These are phyloP conservation scores for Leptopilina drosophilae DNA, from an alignment of 2,888 invertebrate species.

Conservation along the genomic window DNA sequence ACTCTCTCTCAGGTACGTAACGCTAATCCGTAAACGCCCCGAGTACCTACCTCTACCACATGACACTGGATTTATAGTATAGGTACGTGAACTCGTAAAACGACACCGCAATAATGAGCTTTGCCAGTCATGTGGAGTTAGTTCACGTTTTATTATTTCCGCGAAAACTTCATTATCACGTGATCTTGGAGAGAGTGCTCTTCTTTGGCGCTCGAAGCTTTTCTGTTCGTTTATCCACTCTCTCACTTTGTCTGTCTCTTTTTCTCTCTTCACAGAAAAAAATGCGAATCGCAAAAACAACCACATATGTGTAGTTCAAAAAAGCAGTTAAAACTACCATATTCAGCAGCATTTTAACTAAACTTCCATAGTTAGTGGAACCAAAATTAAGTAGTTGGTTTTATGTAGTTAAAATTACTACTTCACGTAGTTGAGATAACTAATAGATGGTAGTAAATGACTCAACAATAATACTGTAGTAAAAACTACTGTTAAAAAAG, in stretches of 20 bases:
- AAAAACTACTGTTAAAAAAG: too few species aligned
- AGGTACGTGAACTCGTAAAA: constrained; percentile 18
- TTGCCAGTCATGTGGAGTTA: constrained; percentile 17
- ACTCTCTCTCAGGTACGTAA: constrained; percentile 50
- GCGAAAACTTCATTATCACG: constrained; percentile 18
- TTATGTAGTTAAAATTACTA: too few species aligned
- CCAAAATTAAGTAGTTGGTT: too few species aligned
- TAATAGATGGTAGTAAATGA: too few species aligned
- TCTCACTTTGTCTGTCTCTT: background rate
- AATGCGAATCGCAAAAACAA: too few species aligned
- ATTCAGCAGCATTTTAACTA: too few species aligned
- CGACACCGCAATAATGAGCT: constrained; percentile 27
- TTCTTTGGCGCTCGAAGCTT: background rate
- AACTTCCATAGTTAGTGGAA: too few species aligned
- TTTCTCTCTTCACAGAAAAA: too few species aligned
- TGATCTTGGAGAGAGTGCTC: background rate
- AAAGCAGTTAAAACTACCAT: too few species aligned
- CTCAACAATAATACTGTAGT: too few species aligned
- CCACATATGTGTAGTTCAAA: too few species aligned
- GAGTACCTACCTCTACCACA: constrained; percentile 33
- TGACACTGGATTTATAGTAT: constrained; percentile 29
- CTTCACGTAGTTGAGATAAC: too few species aligned
- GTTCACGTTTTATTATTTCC: constrained; percentile 30
- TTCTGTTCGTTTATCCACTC: background rate
- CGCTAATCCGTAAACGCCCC: constrained; percentile 53